Evolutionary conservation across 92 coral and sea anemone species (phyloP).

Genomic region (Blastomussa wellsi): DNA sequence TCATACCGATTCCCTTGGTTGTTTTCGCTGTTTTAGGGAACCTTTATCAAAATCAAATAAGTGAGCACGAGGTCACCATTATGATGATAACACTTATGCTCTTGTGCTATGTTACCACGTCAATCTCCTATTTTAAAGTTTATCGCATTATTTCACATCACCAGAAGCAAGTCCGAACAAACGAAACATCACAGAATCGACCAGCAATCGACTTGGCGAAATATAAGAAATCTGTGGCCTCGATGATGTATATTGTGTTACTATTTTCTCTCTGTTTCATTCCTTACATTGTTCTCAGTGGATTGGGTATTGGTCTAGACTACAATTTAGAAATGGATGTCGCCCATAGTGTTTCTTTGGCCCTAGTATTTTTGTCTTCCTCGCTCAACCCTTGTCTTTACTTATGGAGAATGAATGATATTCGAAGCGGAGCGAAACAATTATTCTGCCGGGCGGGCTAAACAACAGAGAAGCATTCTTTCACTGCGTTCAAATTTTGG

Average conservation of each 20-base stretch:
- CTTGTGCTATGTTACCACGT: not conserved
- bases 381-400: too few relatives aligned
- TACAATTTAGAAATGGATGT: not conserved
- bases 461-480: too few relatives aligned
- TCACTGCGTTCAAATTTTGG: too few relatives aligned
- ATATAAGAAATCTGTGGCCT: not conserved
- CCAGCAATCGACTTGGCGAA: conserved; percentile 5
- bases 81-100: not conserved
- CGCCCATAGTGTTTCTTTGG: not conserved
- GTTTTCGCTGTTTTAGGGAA: not conserved
- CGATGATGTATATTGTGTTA: not conserved
- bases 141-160: not conserved
- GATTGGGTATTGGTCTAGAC: not conserved
- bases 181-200: not conserved
- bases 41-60: not conserved
- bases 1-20: not conserved
- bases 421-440: too few relatives aligned
- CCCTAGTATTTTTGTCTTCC: not conserved
- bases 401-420: too few relatives aligned
- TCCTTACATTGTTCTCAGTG: not conserved
- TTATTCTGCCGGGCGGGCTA: too few relatives aligned
- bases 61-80: not conserved
- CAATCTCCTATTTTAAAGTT: not conserved
- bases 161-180: not conserved
- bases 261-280: conserved; percentile 6